Base-by-base conservation (phyloP, 2,888 invertebrate species). In the Mimumesa dahlbomi region DNA sequence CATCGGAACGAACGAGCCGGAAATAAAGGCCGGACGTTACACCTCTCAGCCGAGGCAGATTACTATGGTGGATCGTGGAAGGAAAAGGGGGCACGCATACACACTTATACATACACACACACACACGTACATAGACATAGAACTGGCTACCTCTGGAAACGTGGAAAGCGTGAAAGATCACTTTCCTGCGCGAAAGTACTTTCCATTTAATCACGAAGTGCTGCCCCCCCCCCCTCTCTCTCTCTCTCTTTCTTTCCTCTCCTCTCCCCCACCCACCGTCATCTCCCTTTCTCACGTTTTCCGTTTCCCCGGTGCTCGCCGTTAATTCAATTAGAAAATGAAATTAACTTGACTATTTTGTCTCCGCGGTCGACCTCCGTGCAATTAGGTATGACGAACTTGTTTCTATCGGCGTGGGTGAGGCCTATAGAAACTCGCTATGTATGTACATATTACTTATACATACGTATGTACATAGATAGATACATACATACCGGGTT, bases 111-210 rank as follows among this genome's bases (percentile, higher is more conserved):
- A n/a, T n/a, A n/a, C n/a, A n/a, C n/a, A n/a, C n/a, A n/a, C n/a
- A n/a, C n/a, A n/a, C n/a, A n/a, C n/a, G n/a, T n/a, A n/a, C n/a
- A n/a, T n/a, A n/a, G n/a, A n/a, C n/a, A n/a, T n/a, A n/a, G n/a
- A n/a, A n/a, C n/a, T 49, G 14, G 64, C 56, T 64, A 69, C 36
- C 59, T 54, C 74, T 66, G 68, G 63, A 71, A 79, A 65, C 70
- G 62, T 77, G 79, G 77, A 79, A 79, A 79, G 77, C 73, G 78
- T 74, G 78, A 78, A 78, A 76, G 76, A 78, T 79, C 78, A 61
- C 69, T 79, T 70, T 68, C 63, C 78, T 54, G 53, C 58, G 71
- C 66, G 76, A 78, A 74, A 79, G 76, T 76, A 79, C 70, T 72
- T 77, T 73, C 75, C 74, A 66, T 73, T 74, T 73, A 77, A 73